Base-by-base conservation (phyloP, 2,888 invertebrate genomes). In the Mactromeris polynyma region DNA sequence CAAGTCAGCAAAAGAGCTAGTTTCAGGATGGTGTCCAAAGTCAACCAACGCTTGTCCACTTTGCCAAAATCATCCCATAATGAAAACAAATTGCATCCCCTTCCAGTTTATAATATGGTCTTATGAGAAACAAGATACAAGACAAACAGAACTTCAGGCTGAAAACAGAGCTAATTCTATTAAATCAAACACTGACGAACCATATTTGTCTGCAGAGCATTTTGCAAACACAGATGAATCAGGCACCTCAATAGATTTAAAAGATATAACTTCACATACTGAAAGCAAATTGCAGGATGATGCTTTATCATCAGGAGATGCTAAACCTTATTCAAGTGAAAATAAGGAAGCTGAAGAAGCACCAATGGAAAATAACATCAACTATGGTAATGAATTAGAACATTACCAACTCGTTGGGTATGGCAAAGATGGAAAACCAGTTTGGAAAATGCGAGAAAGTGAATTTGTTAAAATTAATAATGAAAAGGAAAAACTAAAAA, bases 1-100 rank as follows among this genome's bases (percentile, higher is more conserved):
- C 17, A 86, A 58, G 54, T 42, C 83, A 26, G 31, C 31, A 4
- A 69, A 87, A 11, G 73, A 86, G n/a, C 78, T 81, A 6, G 38
- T 90, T 26, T 58, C 58, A 58, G 33, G 81, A 6, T 89, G 91
- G 91, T 91, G 89, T 77, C 88, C 86, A 38, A 54, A 40, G 51
- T 38, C 83, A 7, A 89, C 85, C 26, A 40, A 85, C 17, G 42
- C 89, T 42, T 88, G 88, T 51, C 90, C 89, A 40, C 21, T 46
- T 17, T 91, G 90, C 73, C 51, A 69, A n/a, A 88, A 87, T 33
- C 69, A 80, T 46, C 46, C 87, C 6, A n/a, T 88, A 17, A 42
- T 90, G 33, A 38, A 36, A 69, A 69, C 83, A 51, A 73, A 82
- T 9, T 91, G 91, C 54, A 26, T 85, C 11, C 91, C 91, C 11